phyloP scores from a whole-genome alignment of 1,140 invertebrate species.

The Temnothorax curvispinosus region DNA sequence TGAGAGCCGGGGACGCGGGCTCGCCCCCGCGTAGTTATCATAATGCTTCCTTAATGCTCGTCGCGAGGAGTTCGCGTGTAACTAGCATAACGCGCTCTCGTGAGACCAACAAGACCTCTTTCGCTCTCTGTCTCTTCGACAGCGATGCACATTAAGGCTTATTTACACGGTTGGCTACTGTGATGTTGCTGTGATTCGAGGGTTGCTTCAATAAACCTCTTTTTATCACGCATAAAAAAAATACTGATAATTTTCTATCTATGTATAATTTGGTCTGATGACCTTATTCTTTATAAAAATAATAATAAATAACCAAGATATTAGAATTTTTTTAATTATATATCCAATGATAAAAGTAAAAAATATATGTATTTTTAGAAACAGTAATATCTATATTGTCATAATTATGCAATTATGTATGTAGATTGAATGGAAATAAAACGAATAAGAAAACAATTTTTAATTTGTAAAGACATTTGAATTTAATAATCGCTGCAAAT shows the following conservation, averaged over 20 bases:
- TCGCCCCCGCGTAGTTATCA: slow-evolving; percentile 71
- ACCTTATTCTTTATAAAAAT: neutral
- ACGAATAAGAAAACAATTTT: neutral
- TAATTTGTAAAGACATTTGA: neutral
- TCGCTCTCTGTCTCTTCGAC: slow-evolving; percentile 65
- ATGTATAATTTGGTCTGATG: neutral
- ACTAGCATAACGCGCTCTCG: slow-evolving; percentile 79
- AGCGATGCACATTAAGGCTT: slow-evolving; percentile 40
- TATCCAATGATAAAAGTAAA: neutral
- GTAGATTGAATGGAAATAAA: neutral
- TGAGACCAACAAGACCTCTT: slow-evolving; percentile 82
- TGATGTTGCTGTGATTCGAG: neutral
- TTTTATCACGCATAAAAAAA: neutral
- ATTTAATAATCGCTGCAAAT: neutral
- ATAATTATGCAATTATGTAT: neutral
- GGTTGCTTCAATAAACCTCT: neutral
- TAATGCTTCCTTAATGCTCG: slow-evolving; percentile 79
- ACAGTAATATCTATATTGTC: neutral
- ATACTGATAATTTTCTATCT: neutral
- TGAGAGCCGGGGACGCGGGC: slow-evolving; percentile 63
- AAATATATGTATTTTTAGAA: neutral
- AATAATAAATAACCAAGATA: neutral
- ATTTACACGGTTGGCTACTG: slow-evolving; percentile 39
- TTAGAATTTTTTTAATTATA: neutral
- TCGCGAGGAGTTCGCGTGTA: slow-evolving; percentile 79